Percentiles rank a stretch among this genome's conserved stretches.
These are phyloP conservation scores for Eupithecia subumbrata DNA, from an alignment of 2,888 invertebrate species.

Conservation along the genomic window DNA sequence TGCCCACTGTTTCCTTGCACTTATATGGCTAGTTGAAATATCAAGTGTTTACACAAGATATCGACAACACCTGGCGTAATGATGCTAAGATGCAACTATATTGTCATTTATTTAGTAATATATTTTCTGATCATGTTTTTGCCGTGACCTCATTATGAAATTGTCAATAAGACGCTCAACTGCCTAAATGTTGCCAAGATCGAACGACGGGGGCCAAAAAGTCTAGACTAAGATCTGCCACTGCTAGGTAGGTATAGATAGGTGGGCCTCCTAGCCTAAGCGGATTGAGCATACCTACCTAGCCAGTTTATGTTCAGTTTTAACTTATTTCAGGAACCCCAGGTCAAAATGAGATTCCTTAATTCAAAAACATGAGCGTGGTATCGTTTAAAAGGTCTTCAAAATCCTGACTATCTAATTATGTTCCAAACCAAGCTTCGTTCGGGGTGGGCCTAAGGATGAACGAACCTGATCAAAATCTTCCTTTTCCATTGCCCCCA, in stretches of 20 bases:
- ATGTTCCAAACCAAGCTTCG: neutral
- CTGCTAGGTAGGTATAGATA: neutral
- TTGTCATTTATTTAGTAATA: neutral
- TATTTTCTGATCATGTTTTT: neutral
- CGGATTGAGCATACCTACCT: neutral
- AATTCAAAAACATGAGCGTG: neutral
- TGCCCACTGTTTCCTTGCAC: conserved; percentile 63
- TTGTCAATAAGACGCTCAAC: neutral
- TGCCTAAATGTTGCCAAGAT: neutral
- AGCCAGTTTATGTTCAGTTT: neutral
- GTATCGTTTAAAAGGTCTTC: neutral
- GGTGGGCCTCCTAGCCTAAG: neutral
- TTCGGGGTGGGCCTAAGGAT: neutral
- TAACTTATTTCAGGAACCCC: neutral
- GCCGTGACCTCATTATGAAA: neutral
- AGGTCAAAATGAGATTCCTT: neutral
- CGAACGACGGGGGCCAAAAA: conserved; percentile 1
- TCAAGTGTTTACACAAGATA: conserved; percentile 47
- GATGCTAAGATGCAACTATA: neutral
- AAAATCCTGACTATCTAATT: neutral
- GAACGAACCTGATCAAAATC: neutral
- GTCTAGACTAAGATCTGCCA: neutral
- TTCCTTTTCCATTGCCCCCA: neutral
- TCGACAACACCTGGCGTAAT: conserved; percentile 28
- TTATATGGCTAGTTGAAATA: conserved; percentile 59